Evolutionary conservation across 1,140 invertebrate species (phyloP), one percentile per base, ranked within the genome.

Genomic region (Hesperophylax magnus): DNA sequence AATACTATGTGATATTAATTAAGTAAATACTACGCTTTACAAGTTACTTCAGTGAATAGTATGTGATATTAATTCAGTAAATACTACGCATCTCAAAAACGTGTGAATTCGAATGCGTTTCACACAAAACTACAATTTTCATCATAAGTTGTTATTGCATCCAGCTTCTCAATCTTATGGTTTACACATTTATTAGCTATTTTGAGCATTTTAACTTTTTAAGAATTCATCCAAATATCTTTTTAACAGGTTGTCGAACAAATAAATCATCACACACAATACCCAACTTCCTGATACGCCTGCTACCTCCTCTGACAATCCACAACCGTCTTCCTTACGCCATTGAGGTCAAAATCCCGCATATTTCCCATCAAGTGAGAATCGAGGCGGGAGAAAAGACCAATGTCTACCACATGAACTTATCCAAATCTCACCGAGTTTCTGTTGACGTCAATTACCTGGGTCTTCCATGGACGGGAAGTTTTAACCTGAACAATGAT

Each of bases 241-340:
- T 74, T 58, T 78, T 65, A 14, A 71, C 52, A 84, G 83, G 83
- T 67, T 84, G 72, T 89, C 81, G 85, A 89, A 86, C 86, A 11
- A 85, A 86, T 65, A 90, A 87, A 72, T 88, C 91, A 65, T 87
- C 89, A 0, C 89, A 91, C 18, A 87, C 89, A 7, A 89, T 95
- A 17, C 95, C 95, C 0, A 96, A 96, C 86, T 95, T 95, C 85
- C 88, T 93, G 4, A 91, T 97, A 34, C 91, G 92, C 52, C 89
- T 96, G 8, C 85, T 95, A 78, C 94, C 95, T 2, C 94, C 95
- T 0, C 88, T 96, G 24, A 89, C 93, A 17, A 89, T 97, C 7
- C 93, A 95, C 86, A 97, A 97, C 86, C 92, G 93, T 61, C 89
- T 97, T 34, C 95, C 95, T 2, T 93, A 94, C 84, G 92, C 93